Base-by-base conservation (phyloP, 2,113 vertebrate species). In the Spea multiplicata region DNA sequence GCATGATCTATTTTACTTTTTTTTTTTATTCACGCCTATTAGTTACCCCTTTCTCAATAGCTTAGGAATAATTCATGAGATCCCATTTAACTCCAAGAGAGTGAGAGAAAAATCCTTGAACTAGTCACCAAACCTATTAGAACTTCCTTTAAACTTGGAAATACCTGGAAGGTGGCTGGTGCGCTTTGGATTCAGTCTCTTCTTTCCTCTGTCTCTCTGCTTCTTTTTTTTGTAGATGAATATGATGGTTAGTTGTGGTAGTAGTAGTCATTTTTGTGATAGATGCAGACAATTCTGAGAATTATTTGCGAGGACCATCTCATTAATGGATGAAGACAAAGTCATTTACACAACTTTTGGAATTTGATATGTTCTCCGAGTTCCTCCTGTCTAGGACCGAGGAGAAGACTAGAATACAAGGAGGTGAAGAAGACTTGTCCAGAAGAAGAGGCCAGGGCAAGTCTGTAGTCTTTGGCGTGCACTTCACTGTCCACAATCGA, bases 1-100 rank as follows among this genome's bases (percentile, higher is more conserved):
- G 82, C 70, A 76, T 80, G 84, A 84, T 80, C 85, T 82, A 57
- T 44, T 84, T 81, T 81, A 48, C 44, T 75, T 79, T 84, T 76
- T 81, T 69, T 81, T 72, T 84, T 76, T 81, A 71, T 81, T 72
- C 82, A 83, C 84, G 71, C 67, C 74, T 83, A 66, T 81, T 45
- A 81, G 71, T 77, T 65, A 73, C 59, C 52, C 44, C 66, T 44
- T 8, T n/a, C 66, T 71, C 72, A 75, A 59, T 71, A n/a, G 68
- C 66, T 49, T 17, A 75, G 59, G 73, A 70, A 75, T 75, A 79
- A 75, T 67, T 65, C 46, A 80, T 71, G 72, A 71, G 73, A 64
- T 62, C 76, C 73, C 72, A 82, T 80, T 69, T 79, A 74, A 64
- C 73, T 74, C 72, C 77, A 53, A 62, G 64, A 79, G 57, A 57